Base-by-base conservation (phyloP, 2,888 invertebrate genomes). In the Dynastes hyllus region DNA sequence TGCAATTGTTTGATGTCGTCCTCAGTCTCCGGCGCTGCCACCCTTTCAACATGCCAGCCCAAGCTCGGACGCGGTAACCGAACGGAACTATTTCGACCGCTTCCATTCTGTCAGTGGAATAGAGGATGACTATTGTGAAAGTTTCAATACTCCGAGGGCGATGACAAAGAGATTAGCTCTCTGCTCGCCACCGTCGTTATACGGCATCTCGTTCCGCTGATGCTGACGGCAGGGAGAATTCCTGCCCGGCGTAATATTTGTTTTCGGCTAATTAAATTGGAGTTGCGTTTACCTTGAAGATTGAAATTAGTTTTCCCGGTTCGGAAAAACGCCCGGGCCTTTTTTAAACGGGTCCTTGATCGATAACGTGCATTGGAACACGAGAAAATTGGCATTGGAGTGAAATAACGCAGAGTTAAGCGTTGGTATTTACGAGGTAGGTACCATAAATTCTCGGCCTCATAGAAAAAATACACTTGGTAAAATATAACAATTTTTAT, bases 221-320 rank as follows among this genome's bases (percentile, higher is more conserved):
- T 45, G 45, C 45, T 45, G 45, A 45, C 11, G 45, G 8, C 11
- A 45, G 45, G 11, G 45, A 45, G 45, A 8, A 58, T 58, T n/a
- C 53, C 53, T 5, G n/a, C 1, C n/a, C 53, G 53, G 16, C 13
- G 53, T 4, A 53, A 53, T 53, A 53, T 53, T 53, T 53, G 53
- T 53, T 53, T 53, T 53, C 53, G 53, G n/a, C 53, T 53, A 53
- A 53, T 53, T 53, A 53, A 53, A 53, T 53, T 53, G 53, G 53
- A 16, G 53, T 6, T 53, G 53, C 53, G 53, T 53, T 53, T 16
- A 16, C 16, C 53, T 53, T 13, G 53, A 13, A 53, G 53, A 53
- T 53, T 53, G 53, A 16, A 53, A 53, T 53, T 53, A 53, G 16
- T 53, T 53, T 53, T 53, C 4, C 16, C 9, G 53, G n/a, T 53